These are phyloP conservation scores for Callithrix jacchus DNA, from an alignment of 2,113 vertebrate species.

Conservation along the genomic window DNA sequence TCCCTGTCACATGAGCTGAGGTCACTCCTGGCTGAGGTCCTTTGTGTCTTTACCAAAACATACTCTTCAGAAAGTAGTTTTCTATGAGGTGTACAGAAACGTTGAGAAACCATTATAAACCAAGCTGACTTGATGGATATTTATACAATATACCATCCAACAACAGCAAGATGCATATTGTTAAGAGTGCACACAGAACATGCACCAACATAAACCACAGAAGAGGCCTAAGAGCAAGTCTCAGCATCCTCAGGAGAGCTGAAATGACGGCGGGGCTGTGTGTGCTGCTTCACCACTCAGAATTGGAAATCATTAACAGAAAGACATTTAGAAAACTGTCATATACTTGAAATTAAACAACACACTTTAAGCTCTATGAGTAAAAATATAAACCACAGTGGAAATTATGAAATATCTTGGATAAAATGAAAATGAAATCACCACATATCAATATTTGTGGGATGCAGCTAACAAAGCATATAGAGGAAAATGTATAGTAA, in stretches of 20 bases:
- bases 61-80: background rate
- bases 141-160: background rate
- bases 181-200: background rate
- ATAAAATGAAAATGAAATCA: background rate
- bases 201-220: background rate
- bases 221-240: background rate
- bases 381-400: background rate
- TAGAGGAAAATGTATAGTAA: background rate
- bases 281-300: background rate
- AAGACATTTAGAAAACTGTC: background rate
- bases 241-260: background rate
- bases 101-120: background rate
- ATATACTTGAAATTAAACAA: background rate
- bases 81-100: background rate
- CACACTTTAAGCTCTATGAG: background rate
- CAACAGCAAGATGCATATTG: background rate
- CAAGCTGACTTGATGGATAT: background rate
- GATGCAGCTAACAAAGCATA: too few relatives aligned
- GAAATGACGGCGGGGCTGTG: background rate
- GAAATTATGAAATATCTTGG: background rate
- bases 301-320: background rate
- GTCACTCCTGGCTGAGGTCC: background rate
- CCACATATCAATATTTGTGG: background rate
- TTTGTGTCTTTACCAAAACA: background rate
- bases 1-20: background rate